Evolutionary conservation across 2,113 vertebrate species (phyloP), one percentile per base, ranked within the genome.

Genomic region (Morone saxatilis): DNA sequence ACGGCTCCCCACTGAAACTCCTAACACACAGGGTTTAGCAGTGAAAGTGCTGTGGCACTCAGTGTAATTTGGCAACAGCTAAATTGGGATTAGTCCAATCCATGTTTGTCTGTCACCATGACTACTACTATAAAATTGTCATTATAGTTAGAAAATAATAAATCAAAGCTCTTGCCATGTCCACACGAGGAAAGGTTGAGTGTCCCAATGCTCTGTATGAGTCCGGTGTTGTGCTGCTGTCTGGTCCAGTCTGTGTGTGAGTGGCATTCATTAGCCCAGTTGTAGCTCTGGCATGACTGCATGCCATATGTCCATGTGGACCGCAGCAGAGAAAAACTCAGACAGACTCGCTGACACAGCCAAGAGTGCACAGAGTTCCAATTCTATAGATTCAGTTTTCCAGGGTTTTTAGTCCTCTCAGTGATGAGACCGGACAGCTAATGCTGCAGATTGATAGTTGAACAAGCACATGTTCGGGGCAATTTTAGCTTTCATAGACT

Each of bases 321-420:
- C 77, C 43, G 20, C 20, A 56, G 83, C 69, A 19, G 78, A 81
- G 67, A 78, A n/a, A 84, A 82, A 86, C 56, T 65, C 65, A 9
- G 78, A 48, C 54, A 43, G 60, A 59, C 73, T 72, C 7, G 31
- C 65, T 81, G 75, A 92, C 73, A 1, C 53, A 82, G 51, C 63
- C 67, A 48, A 70, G 66, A 82, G 61, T 47, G 56, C 54, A 48
- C 7, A 45, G 38, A 61, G 36, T 72, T 53, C 50, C 69, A 59
- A 59, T 68, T 67, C 68, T 82, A 53, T 79, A 78, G 69, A 80
- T 87, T 90, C 67, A 77, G 40, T 71, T 86, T 81, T 59, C 71
- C 40, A 83, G 54, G 43, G 45, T 75, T 81, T 38, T 48, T 59
- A 1, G 19, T 50, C 25, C 22, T 48, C 51, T 83, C 68, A 4